These are phyloP conservation scores for Coturnix japonica DNA, from an alignment of 2,113 vertebrate species.

Conservation along the genomic window DNA sequence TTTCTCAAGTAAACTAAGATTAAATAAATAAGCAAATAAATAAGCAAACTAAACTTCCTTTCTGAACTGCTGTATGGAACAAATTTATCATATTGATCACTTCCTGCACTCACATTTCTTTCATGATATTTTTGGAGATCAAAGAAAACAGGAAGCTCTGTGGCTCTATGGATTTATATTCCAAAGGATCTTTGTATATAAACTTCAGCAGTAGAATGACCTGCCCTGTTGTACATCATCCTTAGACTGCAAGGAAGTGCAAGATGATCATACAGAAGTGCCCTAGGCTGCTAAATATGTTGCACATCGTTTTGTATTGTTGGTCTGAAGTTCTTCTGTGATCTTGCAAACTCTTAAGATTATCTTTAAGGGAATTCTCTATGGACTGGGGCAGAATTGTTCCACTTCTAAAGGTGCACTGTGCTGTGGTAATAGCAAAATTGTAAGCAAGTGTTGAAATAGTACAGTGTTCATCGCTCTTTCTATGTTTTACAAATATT, in stretches of 20 bases:
- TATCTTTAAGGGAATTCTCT: fast-evolving
- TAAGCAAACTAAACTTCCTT: neutral
- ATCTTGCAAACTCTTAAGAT: neutral
- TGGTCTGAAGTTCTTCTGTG: neutral
- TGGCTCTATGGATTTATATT: neutral
- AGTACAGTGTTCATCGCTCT: conserved; percentile 43
- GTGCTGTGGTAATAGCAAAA: conserved; percentile 22
- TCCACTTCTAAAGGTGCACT: neutral
- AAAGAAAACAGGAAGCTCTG: neutral
- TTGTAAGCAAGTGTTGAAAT: conserved; percentile 46
- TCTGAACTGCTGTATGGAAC: neutral
- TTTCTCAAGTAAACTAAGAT: neutral
- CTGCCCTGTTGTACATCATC: fast-evolving
- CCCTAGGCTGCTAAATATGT: neutral
- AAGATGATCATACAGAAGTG: neutral
- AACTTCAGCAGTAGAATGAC: fast-evolving
- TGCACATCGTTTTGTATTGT: neutral
- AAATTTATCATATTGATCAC: neutral
- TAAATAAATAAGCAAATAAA: neutral
- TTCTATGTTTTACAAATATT: conserved; percentile 68
- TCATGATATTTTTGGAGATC: fast-evolving
- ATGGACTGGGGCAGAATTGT: neutral
- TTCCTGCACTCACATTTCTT: neutral
- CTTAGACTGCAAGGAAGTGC: fast-evolving
- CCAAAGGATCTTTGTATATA: neutral